Percentiles rank a stretch among this genome's conserved stretches.
phyloP scores from a whole-genome alignment of 2,113 vertebrate genomes.

The Lonchura striata region DNA sequence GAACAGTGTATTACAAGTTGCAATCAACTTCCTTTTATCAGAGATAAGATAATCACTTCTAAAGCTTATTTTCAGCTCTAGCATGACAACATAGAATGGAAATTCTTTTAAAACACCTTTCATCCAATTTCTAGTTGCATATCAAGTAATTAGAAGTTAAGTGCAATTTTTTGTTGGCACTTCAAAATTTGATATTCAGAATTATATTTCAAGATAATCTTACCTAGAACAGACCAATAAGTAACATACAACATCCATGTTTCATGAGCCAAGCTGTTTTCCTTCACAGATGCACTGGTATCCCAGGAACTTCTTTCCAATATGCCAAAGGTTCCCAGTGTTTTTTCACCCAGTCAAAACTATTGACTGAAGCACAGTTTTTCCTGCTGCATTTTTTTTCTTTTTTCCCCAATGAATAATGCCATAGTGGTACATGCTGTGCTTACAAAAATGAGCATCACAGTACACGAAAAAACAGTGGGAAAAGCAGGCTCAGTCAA shows the following conservation, averaged over 20 bases:
- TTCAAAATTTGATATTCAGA: neutral
- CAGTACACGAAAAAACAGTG: neutral
- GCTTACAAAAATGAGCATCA: neutral
- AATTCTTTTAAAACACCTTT: neutral
- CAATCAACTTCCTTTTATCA: neutral
- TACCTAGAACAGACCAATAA: neutral
- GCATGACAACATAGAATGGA: neutral
- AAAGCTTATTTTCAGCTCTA: neutral
- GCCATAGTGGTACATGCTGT: neutral
- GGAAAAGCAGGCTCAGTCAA: neutral
- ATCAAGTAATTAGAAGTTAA: neutral
- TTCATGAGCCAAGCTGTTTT: neutral
- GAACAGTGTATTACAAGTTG: neutral
- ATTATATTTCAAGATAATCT: neutral
- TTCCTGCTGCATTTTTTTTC: neutral
- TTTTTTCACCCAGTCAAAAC: neutral
- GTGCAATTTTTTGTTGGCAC: neutral
- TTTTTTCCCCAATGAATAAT: neutral
- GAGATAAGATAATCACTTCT: neutral
- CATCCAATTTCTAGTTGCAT: neutral
- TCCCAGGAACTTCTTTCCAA: neutral
- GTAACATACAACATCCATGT: neutral
- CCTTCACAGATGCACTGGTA: neutral
- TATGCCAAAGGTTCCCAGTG: neutral
- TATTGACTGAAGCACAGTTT: neutral